These are phyloP conservation scores for Trichogramma pretiosum DNA, from an alignment of 1,140 invertebrate genomes.

Conservation along the genomic window DNA sequence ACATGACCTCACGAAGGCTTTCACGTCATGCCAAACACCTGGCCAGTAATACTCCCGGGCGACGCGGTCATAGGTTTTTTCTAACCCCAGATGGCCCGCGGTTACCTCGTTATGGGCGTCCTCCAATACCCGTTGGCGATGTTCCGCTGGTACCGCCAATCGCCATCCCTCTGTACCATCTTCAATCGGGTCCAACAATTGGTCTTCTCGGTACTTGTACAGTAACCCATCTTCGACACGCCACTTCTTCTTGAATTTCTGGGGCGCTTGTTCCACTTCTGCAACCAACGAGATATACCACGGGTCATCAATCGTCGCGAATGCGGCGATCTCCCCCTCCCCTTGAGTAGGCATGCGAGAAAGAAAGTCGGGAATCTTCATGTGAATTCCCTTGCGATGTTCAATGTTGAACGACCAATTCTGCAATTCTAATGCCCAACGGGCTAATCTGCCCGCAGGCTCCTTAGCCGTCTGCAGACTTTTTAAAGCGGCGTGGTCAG, in stretches of 20 bases:
- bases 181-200: background rate
- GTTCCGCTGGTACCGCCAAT: conserved; percentile 6
- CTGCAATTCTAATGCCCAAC: conserved; percentile 31
- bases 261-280: background rate
- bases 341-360: background rate
- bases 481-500: conserved; percentile 43
- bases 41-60: conserved; percentile 21
- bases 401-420: conserved; percentile 33
- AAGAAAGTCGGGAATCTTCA: conserved; percentile 7
- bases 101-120: conserved; percentile 16
- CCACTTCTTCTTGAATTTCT: conserved; percentile 13
- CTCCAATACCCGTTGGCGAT: background rate
- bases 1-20: conserved; percentile 12
- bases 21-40: conserved; percentile 1
- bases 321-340: background rate
- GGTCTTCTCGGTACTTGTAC: conserved; percentile 9
- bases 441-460: conserved; percentile 31
- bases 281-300: background rate
- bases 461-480: conserved; percentile 43
- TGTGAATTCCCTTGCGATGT: conserved; percentile 19
- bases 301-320: background rate
- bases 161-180: conserved; percentile 11
- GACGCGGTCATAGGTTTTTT: conserved; percentile 19
- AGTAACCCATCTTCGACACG: background rate
- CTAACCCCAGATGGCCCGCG: conserved; percentile 20